Conservation (phyloP, 2,888 invertebrate genomes). For the Agrypnus murinus region DNA sequence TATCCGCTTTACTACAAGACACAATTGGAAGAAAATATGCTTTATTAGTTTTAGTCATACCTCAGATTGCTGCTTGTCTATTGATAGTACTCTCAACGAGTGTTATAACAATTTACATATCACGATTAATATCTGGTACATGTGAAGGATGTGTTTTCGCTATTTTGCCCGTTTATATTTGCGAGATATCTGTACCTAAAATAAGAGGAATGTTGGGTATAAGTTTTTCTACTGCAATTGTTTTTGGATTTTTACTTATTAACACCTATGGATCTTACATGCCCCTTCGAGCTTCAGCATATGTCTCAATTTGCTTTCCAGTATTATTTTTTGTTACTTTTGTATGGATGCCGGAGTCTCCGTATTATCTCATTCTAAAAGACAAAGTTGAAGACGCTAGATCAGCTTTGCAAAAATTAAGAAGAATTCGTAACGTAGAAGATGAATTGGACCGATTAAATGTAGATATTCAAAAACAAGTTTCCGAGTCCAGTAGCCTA, state of each 20-base stretch:
- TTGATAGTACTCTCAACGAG: conserved; percentile 53
- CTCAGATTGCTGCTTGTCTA: conserved; percentile 60
- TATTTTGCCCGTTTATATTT: conserved; percentile 55
- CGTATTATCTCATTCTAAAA: conserved; percentile 62
- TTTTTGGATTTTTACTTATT: conserved; percentile 54
- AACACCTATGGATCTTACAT: conserved; percentile 72
- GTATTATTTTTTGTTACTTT: conserved; percentile 75
- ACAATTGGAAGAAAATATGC: conserved; percentile 62
- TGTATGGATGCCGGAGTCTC: conserved; percentile 77
- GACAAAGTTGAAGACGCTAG: conserved; percentile 59
- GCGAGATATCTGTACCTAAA: conserved; percentile 56
- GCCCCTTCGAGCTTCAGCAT: conserved; percentile 72
- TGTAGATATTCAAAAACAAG: conserved; percentile 61
- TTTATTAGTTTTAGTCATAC: conserved; percentile 59
- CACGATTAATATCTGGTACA: conserved; percentile 51
- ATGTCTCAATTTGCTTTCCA: conserved; percentile 75
- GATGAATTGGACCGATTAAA: conserved; percentile 58
- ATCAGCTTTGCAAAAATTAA: conserved; percentile 57
- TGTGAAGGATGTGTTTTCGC: conserved; percentile 57
- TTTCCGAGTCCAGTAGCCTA: conserved; percentile 63
- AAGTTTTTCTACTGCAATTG: conserved; percentile 47
- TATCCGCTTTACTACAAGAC: conserved; percentile 57
- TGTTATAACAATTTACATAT: conserved; percentile 36
- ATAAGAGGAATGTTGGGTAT: conserved; percentile 56
- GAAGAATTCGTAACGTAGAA: conserved; percentile 58